Base-by-base conservation (phyloP, 2,113 vertebrate genomes). In the Tetrax tetrax region DNA sequence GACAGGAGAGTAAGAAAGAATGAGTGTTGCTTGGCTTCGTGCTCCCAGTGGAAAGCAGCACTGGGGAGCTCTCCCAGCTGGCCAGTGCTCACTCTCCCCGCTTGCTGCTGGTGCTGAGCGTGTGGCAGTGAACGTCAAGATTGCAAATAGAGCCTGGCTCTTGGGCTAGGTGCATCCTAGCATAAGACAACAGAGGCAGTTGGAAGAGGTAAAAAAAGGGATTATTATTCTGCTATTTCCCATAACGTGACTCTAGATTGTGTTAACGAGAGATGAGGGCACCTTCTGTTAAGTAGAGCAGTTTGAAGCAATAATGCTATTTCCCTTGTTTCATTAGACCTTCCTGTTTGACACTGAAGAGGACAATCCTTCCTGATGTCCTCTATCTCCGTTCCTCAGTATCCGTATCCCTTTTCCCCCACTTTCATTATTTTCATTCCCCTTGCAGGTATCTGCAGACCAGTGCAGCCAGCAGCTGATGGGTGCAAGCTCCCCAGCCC, bases 271-370 rank as follows among this genome's bases (percentile, higher is more conserved):
- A 82, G 78, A 37, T 0, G 3, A 94, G 66, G 59, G 61, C 50
- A 50, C 70, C 85, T 68, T 29, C 41, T 56, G 28, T 14, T 14
- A 38, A 90, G 50, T 4, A 33, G 59, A 74, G 45, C 66, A 27
- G 17, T 37, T 69, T 24, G 59, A 56, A 91, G 75, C 45, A 76
- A 14, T 66, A 51, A 25, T 10, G 27, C 59, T 33, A 14, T 56
- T 94, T 91, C 92, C 85, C 79, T 64, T 60, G 7, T 83, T 95
- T 77, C 75, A 69, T 90, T 37, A 86, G 85, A 63, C 31, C 53
- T 95, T 93, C 90, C 92, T 91, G 90, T 77, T 51, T 35, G n/a
- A 23, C 50, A 45, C 54, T 21, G 37, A 37, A 65, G 63, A 77
- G 14, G 25, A 82, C 50, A 57, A 35, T 74, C 76, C 78, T 89